phyloP scores from a whole-genome alignment of 1,140 invertebrate genomes.

The Heliconius hermathena region DNA sequence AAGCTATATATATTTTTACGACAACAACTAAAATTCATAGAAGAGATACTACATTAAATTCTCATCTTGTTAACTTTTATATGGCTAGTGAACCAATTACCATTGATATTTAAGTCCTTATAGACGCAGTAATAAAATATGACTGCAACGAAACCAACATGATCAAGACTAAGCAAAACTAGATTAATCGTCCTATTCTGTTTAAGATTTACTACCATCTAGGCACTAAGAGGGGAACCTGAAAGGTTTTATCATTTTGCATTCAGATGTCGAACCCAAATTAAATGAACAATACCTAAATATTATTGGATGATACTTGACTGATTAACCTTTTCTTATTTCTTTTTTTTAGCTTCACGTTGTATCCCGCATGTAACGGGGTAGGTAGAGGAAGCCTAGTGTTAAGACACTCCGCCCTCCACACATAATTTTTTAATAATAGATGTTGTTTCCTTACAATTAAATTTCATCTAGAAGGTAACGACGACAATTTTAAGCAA shows the following conservation, averaged over 20 bases:
- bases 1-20: neutral
- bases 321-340: no score
- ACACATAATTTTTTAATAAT: no score
- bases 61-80: neutral
- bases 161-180: slow-evolving; percentile 4
- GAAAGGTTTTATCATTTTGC: slow-evolving; percentile 19
- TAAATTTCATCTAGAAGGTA: no score
- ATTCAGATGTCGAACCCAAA: slow-evolving; percentile 37
- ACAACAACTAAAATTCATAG: neutral
- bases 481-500: no score
- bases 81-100: neutral
- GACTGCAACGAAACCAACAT: slow-evolving; percentile 19
- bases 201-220: slow-evolving; percentile 35
- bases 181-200: slow-evolving; percentile 45
- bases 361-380: no score
- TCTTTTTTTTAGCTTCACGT: no score
- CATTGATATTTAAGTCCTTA: slow-evolving; percentile 13
- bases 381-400: no score
- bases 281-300: neutral
- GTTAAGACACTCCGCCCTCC: no score
- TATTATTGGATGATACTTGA: neutral
- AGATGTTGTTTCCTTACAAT: no score
- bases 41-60: neutral
- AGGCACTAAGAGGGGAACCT: slow-evolving; percentile 30
- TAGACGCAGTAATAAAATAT: slow-evolving; percentile 32